Percentiles rank a stretch among this genome's conserved stretches.
phyloP scores from a whole-genome alignment of 2,888 invertebrate species.

The Deilephila elpenor region DNA sequence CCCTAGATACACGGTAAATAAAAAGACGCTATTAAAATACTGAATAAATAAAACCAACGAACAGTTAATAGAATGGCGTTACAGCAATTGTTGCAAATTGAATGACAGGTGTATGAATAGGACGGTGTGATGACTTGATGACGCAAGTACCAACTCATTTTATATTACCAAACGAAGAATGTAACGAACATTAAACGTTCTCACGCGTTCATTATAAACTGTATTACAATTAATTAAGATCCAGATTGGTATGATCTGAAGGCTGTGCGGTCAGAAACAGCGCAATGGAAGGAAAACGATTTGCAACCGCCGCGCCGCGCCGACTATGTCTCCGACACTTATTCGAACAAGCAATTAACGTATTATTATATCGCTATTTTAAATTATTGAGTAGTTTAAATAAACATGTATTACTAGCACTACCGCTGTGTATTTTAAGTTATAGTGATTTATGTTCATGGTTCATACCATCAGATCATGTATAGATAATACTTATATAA shows the following conservation, averaged over 20 bases:
- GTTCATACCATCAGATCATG: background rate
- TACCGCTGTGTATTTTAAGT: background rate
- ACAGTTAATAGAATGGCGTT: conserved; percentile 30
- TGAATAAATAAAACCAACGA: conserved; percentile 33
- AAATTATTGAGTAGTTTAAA: conserved; percentile 22
- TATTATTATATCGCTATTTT: conserved; percentile 9
- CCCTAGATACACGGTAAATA: conserved; percentile 25
- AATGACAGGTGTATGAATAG: conserved; percentile 58
- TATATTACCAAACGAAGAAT: conserved; percentile 44
- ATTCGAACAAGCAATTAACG: conserved; percentile 10
- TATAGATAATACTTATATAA: too few relatives aligned
- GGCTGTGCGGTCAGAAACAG: background rate
- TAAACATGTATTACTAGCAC: background rate
- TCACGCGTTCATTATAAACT: conserved; percentile 12
- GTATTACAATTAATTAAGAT: conserved; percentile 22
- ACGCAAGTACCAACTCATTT: conserved; percentile 53
- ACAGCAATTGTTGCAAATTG: conserved; percentile 39
- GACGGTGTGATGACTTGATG: conserved; percentile 49
- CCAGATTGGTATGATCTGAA: conserved; percentile 14
- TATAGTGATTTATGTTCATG: conserved; percentile 4
- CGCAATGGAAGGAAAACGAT: conserved; percentile 23
- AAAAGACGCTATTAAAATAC: conserved; percentile 26
- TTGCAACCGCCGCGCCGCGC: conserved; percentile 7
- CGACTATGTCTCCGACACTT: background rate
- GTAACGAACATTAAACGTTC: conserved; percentile 30